Percentiles rank a stretch among this genome's conserved stretches.
Conservation (phyloP, 1,140 invertebrate species). For the Temnothorax nylanderi region DNA sequence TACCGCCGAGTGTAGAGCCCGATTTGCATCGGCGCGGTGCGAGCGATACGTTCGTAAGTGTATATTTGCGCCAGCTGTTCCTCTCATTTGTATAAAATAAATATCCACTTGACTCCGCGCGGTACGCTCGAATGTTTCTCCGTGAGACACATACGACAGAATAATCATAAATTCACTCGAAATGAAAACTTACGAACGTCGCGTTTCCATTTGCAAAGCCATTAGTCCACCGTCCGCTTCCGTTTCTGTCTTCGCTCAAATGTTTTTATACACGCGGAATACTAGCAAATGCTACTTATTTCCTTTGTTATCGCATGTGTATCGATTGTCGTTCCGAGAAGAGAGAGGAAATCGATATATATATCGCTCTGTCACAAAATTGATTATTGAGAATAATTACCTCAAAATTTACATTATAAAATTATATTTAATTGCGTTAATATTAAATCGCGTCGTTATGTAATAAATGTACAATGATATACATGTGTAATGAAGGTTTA, state of each 20-base stretch:
- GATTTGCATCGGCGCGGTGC: not conserved
- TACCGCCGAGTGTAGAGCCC: constrained; percentile 30
- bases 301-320: not conserved
- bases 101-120: no score
- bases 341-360: not conserved
- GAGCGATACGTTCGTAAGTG: not conserved
- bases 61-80: not conserved
- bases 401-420: not conserved
- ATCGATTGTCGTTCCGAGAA: constrained; percentile 10
- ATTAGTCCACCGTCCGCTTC: not conserved
- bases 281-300: not conserved
- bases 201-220: not conserved
- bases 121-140: not conserved
- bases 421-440: not conserved
- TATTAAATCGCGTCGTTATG: not conserved
- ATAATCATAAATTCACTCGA: not conserved
- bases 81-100: constrained; percentile 30
- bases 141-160: not conserved
- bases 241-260: not conserved
- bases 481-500: not conserved
- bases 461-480: not conserved
- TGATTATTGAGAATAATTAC: not conserved
- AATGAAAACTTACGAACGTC: not conserved
- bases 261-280: not conserved
- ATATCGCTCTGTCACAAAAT: not conserved